These are phyloP conservation scores for Erythrocercus mccallii DNA, from an alignment of 2,113 vertebrate species.

Conservation along the genomic window DNA sequence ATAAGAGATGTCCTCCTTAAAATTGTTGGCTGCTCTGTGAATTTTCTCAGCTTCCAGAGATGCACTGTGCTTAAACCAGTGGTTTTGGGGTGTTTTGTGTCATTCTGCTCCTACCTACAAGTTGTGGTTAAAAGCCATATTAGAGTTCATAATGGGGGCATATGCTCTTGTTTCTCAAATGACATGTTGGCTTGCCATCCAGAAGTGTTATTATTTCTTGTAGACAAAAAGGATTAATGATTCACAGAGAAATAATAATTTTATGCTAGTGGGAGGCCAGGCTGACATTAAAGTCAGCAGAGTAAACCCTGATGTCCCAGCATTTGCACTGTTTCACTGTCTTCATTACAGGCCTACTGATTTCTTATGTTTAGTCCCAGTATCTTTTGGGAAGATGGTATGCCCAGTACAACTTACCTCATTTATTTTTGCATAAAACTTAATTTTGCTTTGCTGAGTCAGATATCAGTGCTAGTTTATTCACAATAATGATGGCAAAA, in stretches of 20 bases:
- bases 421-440: background rate
- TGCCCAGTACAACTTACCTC: background rate
- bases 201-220: background rate
- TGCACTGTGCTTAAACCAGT: background rate
- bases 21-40: background rate
- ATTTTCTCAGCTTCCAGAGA: background rate
- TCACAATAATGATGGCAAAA: background rate
- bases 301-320: background rate
- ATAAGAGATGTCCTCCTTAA: background rate
- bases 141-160: background rate
- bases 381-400: background rate
- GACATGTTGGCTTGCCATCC: background rate
- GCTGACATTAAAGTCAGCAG: background rate
- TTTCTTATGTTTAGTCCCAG: background rate
- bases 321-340: background rate
- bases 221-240: background rate
- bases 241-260: background rate
- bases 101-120: rapidly evolving
- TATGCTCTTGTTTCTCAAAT: background rate
- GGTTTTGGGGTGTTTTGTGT: background rate
- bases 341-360: background rate
- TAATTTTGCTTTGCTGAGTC: background rate
- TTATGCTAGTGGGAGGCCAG: background rate
- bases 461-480: background rate
- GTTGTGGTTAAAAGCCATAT: background rate